Conservation (phyloP, 2,113 vertebrate genomes). For the Falco punctatus region DNA sequence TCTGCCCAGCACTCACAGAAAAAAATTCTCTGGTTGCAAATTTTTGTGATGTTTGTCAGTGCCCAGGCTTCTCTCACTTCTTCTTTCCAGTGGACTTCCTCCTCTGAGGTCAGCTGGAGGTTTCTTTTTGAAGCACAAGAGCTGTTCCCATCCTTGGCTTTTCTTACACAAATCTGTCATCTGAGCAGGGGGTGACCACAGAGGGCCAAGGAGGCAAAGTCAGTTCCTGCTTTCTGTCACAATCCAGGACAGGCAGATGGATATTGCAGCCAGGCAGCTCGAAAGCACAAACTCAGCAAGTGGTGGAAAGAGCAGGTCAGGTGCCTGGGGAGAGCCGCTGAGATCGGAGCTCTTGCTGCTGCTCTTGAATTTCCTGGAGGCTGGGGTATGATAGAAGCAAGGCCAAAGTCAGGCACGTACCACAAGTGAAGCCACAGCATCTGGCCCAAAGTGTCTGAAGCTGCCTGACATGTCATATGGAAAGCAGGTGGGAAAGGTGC, state of each 20-base stretch:
- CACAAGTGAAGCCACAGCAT: neutral
- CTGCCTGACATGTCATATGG: rapidly evolving
- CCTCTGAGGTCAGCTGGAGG: neutral
- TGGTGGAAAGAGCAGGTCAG: neutral
- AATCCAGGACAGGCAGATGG: neutral
- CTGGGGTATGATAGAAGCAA: rapidly evolving
- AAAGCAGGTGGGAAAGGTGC: neutral
- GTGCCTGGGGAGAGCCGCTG: neutral
- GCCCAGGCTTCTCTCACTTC: neutral
- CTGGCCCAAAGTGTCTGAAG: neutral
- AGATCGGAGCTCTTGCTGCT: neutral
- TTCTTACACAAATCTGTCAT: neutral
- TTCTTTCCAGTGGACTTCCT: slow-evolving; percentile 3
- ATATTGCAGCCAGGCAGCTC: rapidly evolving
- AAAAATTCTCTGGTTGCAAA: neutral
- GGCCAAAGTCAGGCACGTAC: neutral
- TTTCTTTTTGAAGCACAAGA: neutral
- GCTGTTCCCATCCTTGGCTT: neutral
- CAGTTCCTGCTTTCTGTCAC: rapidly evolving
- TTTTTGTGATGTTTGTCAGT: rapidly evolving
- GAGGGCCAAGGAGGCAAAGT: neutral
- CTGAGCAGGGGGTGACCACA: neutral
- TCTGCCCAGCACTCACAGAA: neutral
- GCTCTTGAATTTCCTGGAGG: neutral
- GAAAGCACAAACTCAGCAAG: neutral